phyloP scores from a whole-genome alignment of 2,888 invertebrate species.

The Diaphora mendica region DNA sequence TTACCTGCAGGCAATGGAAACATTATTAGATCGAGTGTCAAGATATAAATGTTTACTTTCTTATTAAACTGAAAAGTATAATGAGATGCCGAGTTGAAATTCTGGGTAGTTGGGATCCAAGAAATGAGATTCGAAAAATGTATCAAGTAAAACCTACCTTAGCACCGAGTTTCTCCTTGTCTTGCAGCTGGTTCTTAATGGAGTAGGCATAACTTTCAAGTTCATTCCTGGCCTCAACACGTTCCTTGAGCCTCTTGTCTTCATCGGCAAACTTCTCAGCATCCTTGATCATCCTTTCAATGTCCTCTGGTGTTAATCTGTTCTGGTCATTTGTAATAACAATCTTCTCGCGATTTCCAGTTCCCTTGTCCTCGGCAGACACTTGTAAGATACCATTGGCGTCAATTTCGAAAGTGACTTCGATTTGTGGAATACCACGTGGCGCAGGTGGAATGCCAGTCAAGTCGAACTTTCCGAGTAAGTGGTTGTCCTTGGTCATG shows the following conservation, averaged over 20 bases:
- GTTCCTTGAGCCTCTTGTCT: constrained; percentile 98
- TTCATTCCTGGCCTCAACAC: constrained; percentile 98
- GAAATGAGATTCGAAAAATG: not conserved
- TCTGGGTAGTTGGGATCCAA: not conserved
- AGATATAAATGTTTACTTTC: constrained; percentile 5
- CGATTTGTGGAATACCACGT: constrained; percentile 97
- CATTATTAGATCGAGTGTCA: not conserved
- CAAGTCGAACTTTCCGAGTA: constrained; percentile 98
- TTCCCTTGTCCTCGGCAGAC: constrained; percentile 99
- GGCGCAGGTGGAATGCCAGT: constrained; percentile 98
- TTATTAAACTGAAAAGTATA: not conserved
- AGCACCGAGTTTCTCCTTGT: constrained; percentile 98
- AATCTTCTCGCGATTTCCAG: constrained; percentile 99
- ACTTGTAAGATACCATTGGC: constrained; percentile 98
- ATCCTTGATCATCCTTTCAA: constrained; percentile 99
- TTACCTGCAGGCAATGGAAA: constrained; percentile 72
- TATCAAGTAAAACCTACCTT: constrained; percentile 80
- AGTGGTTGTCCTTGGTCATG: constrained; percentile 99
- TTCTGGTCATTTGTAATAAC: constrained; percentile 99
- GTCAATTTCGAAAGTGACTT: constrained; percentile 97
- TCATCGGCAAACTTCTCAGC: constrained; percentile 99
- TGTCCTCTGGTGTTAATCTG: constrained; percentile 98
- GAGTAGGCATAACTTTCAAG: constrained; percentile 99
- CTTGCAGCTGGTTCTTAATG: constrained; percentile 97
- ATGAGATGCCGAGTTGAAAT: not conserved